phyloP scores from a whole-genome alignment of 2,888 invertebrate genomes.

The Tortrix viridana region DNA sequence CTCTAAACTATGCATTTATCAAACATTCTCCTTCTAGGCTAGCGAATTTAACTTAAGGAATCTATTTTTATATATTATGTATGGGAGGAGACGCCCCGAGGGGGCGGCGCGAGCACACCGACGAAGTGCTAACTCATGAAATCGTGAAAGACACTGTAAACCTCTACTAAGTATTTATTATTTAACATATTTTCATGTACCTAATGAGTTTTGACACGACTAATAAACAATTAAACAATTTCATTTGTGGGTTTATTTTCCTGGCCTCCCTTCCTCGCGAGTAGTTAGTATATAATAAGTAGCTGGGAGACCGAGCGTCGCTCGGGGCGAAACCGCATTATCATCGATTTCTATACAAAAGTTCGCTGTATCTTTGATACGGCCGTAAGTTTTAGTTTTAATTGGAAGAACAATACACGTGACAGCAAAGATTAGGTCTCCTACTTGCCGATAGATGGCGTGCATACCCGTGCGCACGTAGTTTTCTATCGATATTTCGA shows the following conservation, averaged over 20 bases:
- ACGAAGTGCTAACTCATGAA: slow-evolving; percentile 44
- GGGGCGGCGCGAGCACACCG: neutral
- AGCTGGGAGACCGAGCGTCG: no score
- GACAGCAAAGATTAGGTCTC: no score
- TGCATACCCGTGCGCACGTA: no score
- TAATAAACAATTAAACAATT: slow-evolving; percentile 56
- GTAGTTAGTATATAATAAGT: no score
- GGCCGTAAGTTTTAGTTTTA: no score
- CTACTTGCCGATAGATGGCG: no score
- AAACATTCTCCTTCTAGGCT: slow-evolving; percentile 70
- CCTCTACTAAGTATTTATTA: slow-evolving; percentile 53
- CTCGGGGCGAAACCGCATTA: no score
- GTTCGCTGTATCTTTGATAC: no score
- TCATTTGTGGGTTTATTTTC: slow-evolving; percentile 16
- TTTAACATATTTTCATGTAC: slow-evolving; percentile 63
- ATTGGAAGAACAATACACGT: no score
- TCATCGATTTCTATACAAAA: no score
- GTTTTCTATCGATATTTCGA: no score
- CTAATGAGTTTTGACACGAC: slow-evolving; percentile 67
- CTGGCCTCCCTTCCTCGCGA: neutral
- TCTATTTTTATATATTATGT: slow-evolving; percentile 81
- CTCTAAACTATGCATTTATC: slow-evolving; percentile 75
- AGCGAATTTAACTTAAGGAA: slow-evolving; percentile 60
- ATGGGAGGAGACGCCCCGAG: slow-evolving; percentile 40
- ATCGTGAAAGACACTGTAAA: slow-evolving; percentile 41